A percentile compares a stretch with the other conserved stretches of the same genome.
phyloP scores from a whole-genome alignment of 2,888 invertebrate genomes.

The Erynnis tages region DNA sequence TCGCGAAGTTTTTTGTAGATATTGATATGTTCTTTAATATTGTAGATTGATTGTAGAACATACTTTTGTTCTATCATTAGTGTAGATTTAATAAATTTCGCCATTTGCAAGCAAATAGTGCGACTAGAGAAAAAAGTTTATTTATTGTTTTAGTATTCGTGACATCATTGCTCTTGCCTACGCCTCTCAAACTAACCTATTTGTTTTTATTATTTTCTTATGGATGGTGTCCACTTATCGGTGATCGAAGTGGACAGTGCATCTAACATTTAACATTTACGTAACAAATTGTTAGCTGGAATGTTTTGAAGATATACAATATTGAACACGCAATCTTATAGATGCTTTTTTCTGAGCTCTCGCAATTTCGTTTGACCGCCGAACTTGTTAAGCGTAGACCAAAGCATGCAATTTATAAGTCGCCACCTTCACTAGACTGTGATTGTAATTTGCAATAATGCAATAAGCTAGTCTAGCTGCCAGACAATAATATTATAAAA shows the following conservation, averaged over 20 bases:
- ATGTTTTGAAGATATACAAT: constrained; percentile 8
- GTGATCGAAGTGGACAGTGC: background rate
- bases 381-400: too few species aligned
- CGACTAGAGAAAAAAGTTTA: background rate
- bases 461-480: background rate
- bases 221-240: background rate
- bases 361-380: too few species aligned
- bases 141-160: constrained; percentile 13
- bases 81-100: constrained; percentile 18
- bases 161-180: background rate
- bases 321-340: background rate
- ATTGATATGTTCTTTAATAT: too few species aligned
- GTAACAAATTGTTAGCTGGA: constrained; percentile 2
- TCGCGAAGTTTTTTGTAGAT: too few species aligned
- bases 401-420: too few species aligned
- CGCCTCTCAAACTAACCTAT: background rate
- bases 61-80: too few species aligned
- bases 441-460: too few species aligned
- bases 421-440: too few species aligned
- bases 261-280: constrained; percentile 2
- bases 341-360: too few species aligned
- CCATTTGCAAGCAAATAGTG: background rate
- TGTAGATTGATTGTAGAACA: too few species aligned
- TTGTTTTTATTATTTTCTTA: constrained; percentile 6
- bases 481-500: too few species aligned